Evolutionary conservation across 1,140 invertebrate species (phyloP).

Genomic region (Aphis gossypii): DNA sequence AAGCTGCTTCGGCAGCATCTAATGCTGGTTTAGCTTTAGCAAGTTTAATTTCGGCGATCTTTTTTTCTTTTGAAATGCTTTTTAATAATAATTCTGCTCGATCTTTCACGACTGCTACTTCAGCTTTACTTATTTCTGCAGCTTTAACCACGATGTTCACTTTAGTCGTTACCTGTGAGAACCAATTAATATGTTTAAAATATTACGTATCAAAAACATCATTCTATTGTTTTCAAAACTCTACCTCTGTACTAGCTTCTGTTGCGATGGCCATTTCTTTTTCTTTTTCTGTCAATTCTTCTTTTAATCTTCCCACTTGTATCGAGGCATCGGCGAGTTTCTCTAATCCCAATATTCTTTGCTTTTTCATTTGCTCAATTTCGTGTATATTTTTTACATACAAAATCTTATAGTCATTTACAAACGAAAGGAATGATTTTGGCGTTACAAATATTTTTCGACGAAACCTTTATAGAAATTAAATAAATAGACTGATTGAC

Average conservation of each 20-base stretch:
- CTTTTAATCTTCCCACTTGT: constrained; percentile 88
- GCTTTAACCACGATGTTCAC: constrained; percentile 93
- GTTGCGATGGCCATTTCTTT: constrained; percentile 88
- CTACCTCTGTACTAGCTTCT: constrained; percentile 81
- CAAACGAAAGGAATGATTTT: constrained; percentile 95
- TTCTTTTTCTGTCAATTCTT: constrained; percentile 92
- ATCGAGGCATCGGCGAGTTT: constrained; percentile 94
- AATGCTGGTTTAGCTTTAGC: constrained; percentile 90
- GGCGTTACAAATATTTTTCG: constrained; percentile 96
- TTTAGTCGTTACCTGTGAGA: constrained; percentile 73
- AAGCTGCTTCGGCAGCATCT: constrained; percentile 91
- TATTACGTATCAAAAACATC: neutral
- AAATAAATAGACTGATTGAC: neutral
- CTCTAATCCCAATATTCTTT: constrained; percentile 89
- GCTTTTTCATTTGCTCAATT: constrained; percentile 83
- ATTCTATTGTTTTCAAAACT: neutral
- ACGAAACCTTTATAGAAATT: constrained; percentile 72
- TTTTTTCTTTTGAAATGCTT: constrained; percentile 90
- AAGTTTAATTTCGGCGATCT: constrained; percentile 87
- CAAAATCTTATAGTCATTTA: constrained; percentile 92
- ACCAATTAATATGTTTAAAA: neutral
- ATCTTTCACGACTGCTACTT: constrained; percentile 85
- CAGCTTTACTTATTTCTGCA: constrained; percentile 93
- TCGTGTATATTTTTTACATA: constrained; percentile 88
- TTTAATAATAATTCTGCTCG: constrained; percentile 90